Conservation (phyloP, 2,113 vertebrate genomes). For the Edolisoma coerulescens region DNA sequence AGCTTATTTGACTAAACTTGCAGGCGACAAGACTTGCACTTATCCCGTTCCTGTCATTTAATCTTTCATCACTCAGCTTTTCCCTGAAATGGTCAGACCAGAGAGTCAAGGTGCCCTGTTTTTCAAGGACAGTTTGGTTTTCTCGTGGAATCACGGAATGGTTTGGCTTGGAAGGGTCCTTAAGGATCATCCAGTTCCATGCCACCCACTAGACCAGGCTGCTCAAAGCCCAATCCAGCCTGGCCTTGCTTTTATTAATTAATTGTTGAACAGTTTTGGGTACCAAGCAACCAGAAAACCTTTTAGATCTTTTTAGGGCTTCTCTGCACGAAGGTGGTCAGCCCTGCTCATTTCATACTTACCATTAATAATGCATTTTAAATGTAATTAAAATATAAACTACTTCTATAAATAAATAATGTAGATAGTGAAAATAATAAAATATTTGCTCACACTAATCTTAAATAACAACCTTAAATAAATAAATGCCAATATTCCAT, state of each 20-base stretch:
- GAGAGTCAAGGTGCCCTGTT: neutral
- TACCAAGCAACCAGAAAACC: neutral
- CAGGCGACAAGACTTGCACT: neutral
- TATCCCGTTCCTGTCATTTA: slow-evolving; percentile 18
- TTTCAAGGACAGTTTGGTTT: neutral
- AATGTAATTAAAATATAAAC: neutral
- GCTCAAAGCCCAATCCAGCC: neutral
- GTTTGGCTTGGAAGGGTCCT: neutral
- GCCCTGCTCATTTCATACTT: neutral
- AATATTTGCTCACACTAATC: neutral
- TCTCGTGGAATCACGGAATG: neutral
- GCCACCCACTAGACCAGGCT: neutral
- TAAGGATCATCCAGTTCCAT: neutral
- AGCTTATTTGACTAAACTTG: slow-evolving; percentile 40
- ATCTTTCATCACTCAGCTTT: neutral
- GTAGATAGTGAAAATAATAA: neutral
- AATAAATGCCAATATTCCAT: neutral
- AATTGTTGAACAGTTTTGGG: neutral
- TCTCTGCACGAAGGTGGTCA: neutral
- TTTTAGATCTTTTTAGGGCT: neutral
- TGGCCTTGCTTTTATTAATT: neutral
- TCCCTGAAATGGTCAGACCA: neutral
- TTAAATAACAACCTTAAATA: neutral
- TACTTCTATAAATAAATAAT: too few relatives aligned
- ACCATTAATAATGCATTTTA: neutral